Evolutionary conservation across 2,888 invertebrate species (phyloP).

Genomic region (Drosophila nr. perissopoda): DNA sequence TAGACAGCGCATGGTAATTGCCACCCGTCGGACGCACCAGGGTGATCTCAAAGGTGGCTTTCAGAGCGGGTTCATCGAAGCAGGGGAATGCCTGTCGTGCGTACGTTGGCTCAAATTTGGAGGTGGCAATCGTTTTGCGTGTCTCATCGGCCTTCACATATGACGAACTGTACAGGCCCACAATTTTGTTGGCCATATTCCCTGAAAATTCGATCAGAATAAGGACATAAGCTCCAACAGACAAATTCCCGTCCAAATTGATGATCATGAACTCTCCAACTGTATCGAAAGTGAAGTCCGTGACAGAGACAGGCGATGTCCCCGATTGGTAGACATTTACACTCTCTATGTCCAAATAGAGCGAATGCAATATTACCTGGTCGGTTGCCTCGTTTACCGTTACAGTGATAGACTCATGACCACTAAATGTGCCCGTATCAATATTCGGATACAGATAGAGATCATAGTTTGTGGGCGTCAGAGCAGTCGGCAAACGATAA

Average conservation of each 20-base stretch:
- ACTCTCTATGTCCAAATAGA: slow-evolving; percentile 86
- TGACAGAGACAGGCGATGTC: slow-evolving; percentile 61
- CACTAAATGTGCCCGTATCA: slow-evolving; percentile 86
- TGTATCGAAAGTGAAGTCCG: slow-evolving; percentile 57
- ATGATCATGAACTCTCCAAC: slow-evolving; percentile 80
- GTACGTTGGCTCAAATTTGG: slow-evolving; percentile 97
- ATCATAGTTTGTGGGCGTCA: slow-evolving; percentile 89
- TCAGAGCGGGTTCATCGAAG: slow-evolving; percentile 96
- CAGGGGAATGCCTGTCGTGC: slow-evolving; percentile 97
- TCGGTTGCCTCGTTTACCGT: slow-evolving; percentile 85
- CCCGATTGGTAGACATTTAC: slow-evolving; percentile 60
- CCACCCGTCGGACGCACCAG: slow-evolving; percentile 89
- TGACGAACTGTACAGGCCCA: slow-evolving; percentile 91
- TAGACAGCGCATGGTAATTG: slow-evolving; percentile 92
- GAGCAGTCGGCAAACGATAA: slow-evolving; percentile 86
- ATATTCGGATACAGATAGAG: slow-evolving; percentile 89
- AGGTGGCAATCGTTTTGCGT: slow-evolving; percentile 90
- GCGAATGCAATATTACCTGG: slow-evolving; percentile 87
- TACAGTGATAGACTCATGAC: slow-evolving; percentile 86
- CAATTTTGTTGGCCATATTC: slow-evolving; percentile 88
- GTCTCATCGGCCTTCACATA: slow-evolving; percentile 85
- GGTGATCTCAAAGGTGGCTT: slow-evolving; percentile 93
- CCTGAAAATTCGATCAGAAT: slow-evolving; percentile 87
- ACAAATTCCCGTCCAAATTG: slow-evolving; percentile 66
- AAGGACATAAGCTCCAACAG: slow-evolving; percentile 23